phyloP scores from a whole-genome alignment of 2,797 vertebrate species.

The Syngnathus rostellatus region DNA sequence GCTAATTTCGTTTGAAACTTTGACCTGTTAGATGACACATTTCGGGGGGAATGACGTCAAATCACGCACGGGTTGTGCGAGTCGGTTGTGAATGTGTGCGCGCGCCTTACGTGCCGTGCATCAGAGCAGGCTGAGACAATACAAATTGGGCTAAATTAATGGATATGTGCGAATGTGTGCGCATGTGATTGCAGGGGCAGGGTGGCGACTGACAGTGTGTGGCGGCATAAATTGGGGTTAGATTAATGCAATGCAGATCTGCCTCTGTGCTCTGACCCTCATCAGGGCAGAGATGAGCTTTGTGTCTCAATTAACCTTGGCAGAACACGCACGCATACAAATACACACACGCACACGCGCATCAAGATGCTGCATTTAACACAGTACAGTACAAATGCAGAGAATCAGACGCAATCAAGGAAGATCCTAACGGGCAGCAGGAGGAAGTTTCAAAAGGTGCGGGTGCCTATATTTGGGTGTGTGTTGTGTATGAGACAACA shows the following conservation, averaged over 20 bases:
- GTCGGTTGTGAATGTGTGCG: conserved; percentile 10
- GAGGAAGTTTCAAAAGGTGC: neutral
- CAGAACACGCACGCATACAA: conserved; percentile 34
- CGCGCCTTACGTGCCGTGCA: conserved; percentile 33
- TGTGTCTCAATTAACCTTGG: conserved; percentile 69
- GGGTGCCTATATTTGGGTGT: too few relatives aligned
- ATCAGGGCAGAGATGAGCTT: conserved; percentile 67
- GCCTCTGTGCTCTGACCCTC: conserved; percentile 66
- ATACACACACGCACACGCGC: neutral
- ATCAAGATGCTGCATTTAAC: neutral
- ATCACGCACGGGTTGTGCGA: neutral
- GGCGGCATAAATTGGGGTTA: conserved; percentile 69
- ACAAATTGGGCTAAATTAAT: conserved; percentile 65
- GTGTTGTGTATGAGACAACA: too few relatives aligned
- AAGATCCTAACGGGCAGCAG: neutral
- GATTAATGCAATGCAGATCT: conserved; percentile 66
- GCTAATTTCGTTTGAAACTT: conserved; percentile 19
- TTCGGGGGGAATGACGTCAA: conserved; percentile 15
- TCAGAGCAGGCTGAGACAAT: conserved; percentile 49
- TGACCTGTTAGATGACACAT: conserved; percentile 14
- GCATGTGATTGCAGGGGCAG: conserved; percentile 30
- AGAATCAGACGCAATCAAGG: neutral
- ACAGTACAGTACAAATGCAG: neutral
- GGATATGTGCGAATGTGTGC: conserved; percentile 23
- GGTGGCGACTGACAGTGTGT: conserved; percentile 58